These are phyloP conservation scores for Poeciliopsis turneri DNA, from an alignment of 2,797 vertebrate genomes.

Conservation along the genomic window DNA sequence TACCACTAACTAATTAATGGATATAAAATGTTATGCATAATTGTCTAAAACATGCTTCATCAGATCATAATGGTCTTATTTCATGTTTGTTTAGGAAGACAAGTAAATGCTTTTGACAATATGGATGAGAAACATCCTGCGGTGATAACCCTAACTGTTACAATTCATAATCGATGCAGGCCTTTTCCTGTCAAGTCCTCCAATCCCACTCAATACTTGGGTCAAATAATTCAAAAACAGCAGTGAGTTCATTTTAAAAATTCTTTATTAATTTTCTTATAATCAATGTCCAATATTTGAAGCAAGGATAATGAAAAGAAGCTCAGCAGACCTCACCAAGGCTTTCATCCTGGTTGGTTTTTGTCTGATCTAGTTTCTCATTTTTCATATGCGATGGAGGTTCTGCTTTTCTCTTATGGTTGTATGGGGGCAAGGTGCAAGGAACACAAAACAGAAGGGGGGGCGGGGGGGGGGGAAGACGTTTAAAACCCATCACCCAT, in stretches of 20 bases:
- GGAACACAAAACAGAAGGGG: slow-evolving; percentile 65
- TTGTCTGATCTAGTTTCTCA: slow-evolving; percentile 47
- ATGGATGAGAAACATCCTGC: not conserved
- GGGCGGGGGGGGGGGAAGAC: slow-evolving; percentile 50
- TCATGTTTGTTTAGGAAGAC: not conserved
- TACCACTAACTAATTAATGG: no score
- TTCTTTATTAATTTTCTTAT: slow-evolving; percentile 81
- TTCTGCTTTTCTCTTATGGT: slow-evolving; percentile 58
- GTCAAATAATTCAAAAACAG: slow-evolving; percentile 17
- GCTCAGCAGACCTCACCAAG: slow-evolving; percentile 71
- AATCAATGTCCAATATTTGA: slow-evolving; percentile 80
- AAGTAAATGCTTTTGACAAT: not conserved
- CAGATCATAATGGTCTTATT: not conserved
- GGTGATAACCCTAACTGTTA: not conserved
- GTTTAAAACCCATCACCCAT: slow-evolving; percentile 73
- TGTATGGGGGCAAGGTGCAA: slow-evolving; percentile 70
- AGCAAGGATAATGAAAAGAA: slow-evolving; percentile 79
- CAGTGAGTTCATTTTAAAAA: slow-evolving; percentile 68
- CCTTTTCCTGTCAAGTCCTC: not conserved
- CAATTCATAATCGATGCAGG: not conserved
- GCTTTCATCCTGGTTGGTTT: slow-evolving; percentile 53
- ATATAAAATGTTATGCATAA: no score
- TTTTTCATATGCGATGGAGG: slow-evolving; percentile 46
- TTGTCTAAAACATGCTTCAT: no score
- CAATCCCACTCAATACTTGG: not conserved